Evolutionary conservation across 23 tunicate species (phyloP), one percentile per base, ranked within the genome.

Genomic region (Diplosoma virens): DNA sequence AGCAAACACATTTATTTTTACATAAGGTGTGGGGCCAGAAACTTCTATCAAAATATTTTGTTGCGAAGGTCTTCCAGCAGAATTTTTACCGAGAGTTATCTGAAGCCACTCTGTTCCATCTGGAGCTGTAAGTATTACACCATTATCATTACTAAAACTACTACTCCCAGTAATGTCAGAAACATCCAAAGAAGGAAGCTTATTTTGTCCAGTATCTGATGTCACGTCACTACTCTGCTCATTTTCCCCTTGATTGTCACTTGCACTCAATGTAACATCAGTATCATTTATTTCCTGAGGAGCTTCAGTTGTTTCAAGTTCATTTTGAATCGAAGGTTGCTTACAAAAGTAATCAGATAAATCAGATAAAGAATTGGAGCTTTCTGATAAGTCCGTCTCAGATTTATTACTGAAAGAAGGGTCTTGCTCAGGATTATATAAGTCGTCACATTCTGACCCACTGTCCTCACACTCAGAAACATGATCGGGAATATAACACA

Each of bases 51-150:
- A 58, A 58, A 58, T 58, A 23, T 58, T 58, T n/a, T 58, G 26
- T 22, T 20, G 20, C n/a, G 26, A 58, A 58, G 21, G 16, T 58
- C 65, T 58, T 58, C 24, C 65, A 58, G 20, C 65, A 58, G 52
- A 46, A 46, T 46, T 11, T 46, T 46, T 16, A 46, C 52, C 52
- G 52, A 16, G 52, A 46, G 16, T 58, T 58, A n/a, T 58, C 25
- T 58, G 25, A 58, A 58, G 65, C 26, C 65, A 58, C 65, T 58
- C 65, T 58, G 65, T 58, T 58, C 65, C 65, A n/a, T n/a, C 65
- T n/a, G 65, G 65, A 58, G 65, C 65, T 58, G 65, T 58, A 17
- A n/a, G 65, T 58, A 58, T 58, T n/a, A n/a, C n/a, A n/a, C n/a
- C n/a, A n/a, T n/a, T n/a, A n/a, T n/a, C n/a, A n/a, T n/a, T n/a